phyloP scores from a whole-genome alignment of 2,888 invertebrate species.

The Darwinula stevensoni region DNA sequence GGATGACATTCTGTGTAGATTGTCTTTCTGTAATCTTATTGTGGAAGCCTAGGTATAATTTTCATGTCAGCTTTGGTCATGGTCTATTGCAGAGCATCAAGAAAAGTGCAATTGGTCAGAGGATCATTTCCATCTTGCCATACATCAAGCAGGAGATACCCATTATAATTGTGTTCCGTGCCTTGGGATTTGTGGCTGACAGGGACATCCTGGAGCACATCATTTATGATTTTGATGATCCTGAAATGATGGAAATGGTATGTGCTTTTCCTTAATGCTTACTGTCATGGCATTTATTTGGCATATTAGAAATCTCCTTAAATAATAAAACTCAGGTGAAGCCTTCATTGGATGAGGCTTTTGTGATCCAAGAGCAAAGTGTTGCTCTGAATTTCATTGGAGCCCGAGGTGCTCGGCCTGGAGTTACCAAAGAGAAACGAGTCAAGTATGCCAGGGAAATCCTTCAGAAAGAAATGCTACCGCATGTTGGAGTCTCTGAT shows the following conservation, averaged over 20 bases:
- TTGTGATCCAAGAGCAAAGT: constrained; percentile 96
- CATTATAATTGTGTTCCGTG: constrained; percentile 92
- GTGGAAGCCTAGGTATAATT: constrained; percentile 8
- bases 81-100: constrained; percentile 44
- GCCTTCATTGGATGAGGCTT: constrained; percentile 94
- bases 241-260: constrained; percentile 99
- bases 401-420: constrained; percentile 80
- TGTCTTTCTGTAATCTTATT: background rate
- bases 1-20: constrained; percentile 6
- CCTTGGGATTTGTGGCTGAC: constrained; percentile 96
- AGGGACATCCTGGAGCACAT: constrained; percentile 97
- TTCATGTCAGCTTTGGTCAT: too few species aligned
- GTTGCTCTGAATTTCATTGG: constrained; percentile 97
- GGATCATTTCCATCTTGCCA: constrained; percentile 88
- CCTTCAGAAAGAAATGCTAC: constrained; percentile 97
- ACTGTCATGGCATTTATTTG: too few species aligned
- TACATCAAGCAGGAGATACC: constrained; percentile 99
- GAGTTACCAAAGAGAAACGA: constrained; percentile 94
- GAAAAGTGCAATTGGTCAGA: constrained; percentile 92
- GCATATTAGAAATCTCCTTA: too few species aligned
- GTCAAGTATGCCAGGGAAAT: constrained; percentile 98
- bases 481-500: constrained; percentile 96
- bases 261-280: background rate
- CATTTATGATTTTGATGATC: constrained; percentile 98
- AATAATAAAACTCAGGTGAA: constrained; percentile 47